A percentile compares a stretch with the other conserved stretches of the same genome.
Evolutionary conservation across 2,797 vertebrate genomes (phyloP).

Genomic region (Triplophysa yarkandensis): DNA sequence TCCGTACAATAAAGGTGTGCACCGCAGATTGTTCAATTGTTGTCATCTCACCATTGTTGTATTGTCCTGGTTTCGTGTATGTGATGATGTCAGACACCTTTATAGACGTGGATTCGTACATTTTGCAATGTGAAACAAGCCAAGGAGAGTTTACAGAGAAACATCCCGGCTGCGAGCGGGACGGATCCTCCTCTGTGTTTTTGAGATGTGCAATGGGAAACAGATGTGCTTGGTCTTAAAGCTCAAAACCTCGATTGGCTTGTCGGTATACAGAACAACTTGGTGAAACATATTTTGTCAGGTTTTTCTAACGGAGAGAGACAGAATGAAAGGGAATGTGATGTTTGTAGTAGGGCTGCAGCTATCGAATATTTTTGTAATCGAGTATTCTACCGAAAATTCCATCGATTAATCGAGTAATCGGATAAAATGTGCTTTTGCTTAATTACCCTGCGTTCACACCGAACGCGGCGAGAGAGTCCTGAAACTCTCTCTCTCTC

Average conservation of each 20-base stretch:
- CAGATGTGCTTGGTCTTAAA: slow-evolving; percentile 51
- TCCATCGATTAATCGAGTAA: too few relatives aligned
- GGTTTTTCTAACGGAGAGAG: background rate
- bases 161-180: slow-evolving; percentile 29
- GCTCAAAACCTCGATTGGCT: slow-evolving; percentile 40
- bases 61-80: too few relatives aligned
- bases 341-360: background rate
- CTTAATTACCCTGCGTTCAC: too few relatives aligned
- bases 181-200: slow-evolving; percentile 56
- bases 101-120: background rate
- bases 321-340: background rate
- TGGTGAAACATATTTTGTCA: slow-evolving; percentile 19
- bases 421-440: too few relatives aligned
- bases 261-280: slow-evolving; percentile 32
- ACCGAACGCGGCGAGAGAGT: too few relatives aligned
- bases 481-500: too few relatives aligned
- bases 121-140: slow-evolving; percentile 7
- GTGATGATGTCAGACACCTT: slow-evolving; percentile 1
- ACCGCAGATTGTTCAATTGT: slow-evolving; percentile 17
- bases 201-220: slow-evolving; percentile 55
- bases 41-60: background rate
- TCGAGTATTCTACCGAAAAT: too few relatives aligned
- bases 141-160: slow-evolving; percentile 22
- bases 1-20: slow-evolving; percentile 37
- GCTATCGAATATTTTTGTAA: too few relatives aligned